A percentile compares a stretch with the other conserved stretches of the same genome.
phyloP scores from a whole-genome alignment of 2,113 vertebrate species.

The Lepus americanus region DNA sequence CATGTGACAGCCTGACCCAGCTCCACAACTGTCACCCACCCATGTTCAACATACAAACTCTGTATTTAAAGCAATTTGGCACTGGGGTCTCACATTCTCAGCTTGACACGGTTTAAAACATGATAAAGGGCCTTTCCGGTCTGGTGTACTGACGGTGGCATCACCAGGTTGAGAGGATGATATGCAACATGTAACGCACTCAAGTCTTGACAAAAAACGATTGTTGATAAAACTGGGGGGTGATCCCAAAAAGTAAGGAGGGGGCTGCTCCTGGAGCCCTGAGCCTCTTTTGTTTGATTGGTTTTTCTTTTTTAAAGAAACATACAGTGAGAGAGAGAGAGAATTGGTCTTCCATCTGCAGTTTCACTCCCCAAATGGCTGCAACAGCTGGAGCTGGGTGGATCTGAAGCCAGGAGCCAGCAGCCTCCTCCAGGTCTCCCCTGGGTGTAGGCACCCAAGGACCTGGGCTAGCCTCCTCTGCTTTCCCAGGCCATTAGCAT shows the following conservation, averaged over 20 bases:
- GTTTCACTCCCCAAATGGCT: too few relatives aligned
- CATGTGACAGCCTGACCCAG: neutral
- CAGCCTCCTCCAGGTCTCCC: too few relatives aligned
- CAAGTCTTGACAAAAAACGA: neutral
- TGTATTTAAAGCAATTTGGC: neutral
- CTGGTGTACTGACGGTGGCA: neutral
- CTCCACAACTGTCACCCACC: rapidly evolving
- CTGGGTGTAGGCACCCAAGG: too few relatives aligned
- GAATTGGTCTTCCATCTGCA: too few relatives aligned
- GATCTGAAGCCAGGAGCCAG: too few relatives aligned
- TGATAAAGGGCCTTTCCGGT: neutral
- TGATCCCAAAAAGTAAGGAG: neutral
- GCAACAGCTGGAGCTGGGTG: too few relatives aligned
- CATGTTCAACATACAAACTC: neutral
- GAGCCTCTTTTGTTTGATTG: neutral
- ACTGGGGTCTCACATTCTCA: neutral
- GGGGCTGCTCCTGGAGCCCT: neutral
- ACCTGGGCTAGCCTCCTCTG: too few relatives aligned
- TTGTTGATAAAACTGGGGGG: neutral
- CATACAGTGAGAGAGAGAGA: too few relatives aligned
- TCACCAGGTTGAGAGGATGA: neutral
- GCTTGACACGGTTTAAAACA: neutral
- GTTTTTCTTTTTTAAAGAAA: too few relatives aligned
- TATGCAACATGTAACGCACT: neutral
- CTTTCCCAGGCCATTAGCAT: too few relatives aligned